These are phyloP conservation scores for Lophius americanus DNA, from an alignment of 2,797 vertebrate species.

Conservation along the genomic window DNA sequence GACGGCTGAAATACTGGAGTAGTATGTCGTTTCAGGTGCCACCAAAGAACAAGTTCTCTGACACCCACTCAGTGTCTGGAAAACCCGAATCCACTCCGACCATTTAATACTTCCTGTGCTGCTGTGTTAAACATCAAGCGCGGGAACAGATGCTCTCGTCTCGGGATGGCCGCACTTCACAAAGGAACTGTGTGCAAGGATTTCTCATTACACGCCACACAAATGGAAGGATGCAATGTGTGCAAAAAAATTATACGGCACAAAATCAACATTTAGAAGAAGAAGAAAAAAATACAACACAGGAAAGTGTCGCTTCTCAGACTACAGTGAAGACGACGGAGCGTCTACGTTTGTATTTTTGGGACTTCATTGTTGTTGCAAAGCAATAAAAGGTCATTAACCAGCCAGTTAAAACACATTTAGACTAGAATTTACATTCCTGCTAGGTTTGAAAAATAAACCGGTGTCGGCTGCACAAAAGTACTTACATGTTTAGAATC, in stretches of 20 bases:
- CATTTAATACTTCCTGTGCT: constrained; percentile 62
- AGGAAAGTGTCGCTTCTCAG: no score
- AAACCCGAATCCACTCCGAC: constrained; percentile 43
- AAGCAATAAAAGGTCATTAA: constrained; percentile 1
- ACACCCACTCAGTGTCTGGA: constrained; percentile 48
- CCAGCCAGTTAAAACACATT: not conserved
- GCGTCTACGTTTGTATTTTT: not conserved
- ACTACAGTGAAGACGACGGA: no score
- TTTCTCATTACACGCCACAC: constrained; percentile 14
- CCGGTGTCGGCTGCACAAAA: not conserved
- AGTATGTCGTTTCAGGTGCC: constrained; percentile 49
- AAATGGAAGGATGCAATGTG: not conserved
- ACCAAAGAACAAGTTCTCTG: constrained; percentile 24
- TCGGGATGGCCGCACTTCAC: constrained; percentile 6
- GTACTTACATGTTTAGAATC: constrained; percentile 70
- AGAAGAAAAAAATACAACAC: no score
- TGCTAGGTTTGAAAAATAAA: no score
- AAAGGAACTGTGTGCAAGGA: constrained; percentile 17
- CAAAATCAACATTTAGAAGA: no score
- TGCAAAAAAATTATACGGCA: not conserved
- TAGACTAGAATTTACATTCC: no score
- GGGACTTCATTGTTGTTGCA: not conserved
- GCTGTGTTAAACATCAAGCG: constrained; percentile 38
- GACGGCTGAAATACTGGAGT: constrained; percentile 39
- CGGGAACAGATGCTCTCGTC: constrained; percentile 48